These are phyloP conservation scores for Merluccius polli DNA, from an alignment of 2,797 vertebrate species.

Conservation along the genomic window DNA sequence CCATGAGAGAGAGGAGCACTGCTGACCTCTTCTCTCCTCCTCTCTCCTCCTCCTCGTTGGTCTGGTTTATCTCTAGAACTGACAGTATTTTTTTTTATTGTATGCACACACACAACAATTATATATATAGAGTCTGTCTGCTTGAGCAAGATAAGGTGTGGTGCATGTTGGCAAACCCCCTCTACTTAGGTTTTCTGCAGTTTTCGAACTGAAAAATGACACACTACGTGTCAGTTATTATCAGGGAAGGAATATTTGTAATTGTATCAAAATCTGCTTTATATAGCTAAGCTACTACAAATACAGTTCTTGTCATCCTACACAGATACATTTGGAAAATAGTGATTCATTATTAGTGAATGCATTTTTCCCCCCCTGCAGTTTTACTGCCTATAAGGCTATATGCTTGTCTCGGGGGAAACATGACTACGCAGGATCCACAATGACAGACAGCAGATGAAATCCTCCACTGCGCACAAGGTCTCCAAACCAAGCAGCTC, in stretches of 20 bases:
- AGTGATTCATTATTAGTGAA: not conserved
- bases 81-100: not conserved
- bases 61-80: not conserved
- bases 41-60: not conserved
- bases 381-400: not conserved
- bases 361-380: not conserved
- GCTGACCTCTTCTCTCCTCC: not conserved
- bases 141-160: not conserved
- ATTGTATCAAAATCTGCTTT: not conserved
- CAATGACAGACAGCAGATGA: not conserved
- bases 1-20: not conserved
- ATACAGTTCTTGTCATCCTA: not conserved
- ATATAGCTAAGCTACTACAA: not conserved
- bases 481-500: conserved; percentile 25
- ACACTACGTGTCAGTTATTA: not conserved
- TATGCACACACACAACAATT: not conserved
- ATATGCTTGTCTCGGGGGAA: conserved; percentile 22
- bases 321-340: not conserved
- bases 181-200: too few relatives aligned
- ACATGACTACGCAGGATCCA: conserved; percentile 53
- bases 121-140: not conserved
- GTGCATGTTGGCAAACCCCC: not conserved
- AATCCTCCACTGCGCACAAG: conserved; percentile 37
- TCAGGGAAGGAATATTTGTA: not conserved
- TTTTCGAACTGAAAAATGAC: too few relatives aligned